These are phyloP conservation scores for Dolomedes plantarius DNA, from an alignment of 2,888 invertebrate species.

Conservation along the genomic window DNA sequence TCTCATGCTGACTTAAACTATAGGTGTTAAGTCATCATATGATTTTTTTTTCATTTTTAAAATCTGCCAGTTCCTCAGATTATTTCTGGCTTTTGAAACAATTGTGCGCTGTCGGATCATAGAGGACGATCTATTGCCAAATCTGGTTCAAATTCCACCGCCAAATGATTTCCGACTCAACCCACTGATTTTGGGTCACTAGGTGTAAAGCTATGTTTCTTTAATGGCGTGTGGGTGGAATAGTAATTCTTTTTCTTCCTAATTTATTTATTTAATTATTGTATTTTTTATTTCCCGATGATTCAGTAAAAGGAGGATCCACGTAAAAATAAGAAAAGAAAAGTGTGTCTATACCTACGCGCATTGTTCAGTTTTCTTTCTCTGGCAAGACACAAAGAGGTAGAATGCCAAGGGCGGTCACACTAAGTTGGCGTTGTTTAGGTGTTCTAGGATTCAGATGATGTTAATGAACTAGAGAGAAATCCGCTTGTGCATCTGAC, in stretches of 20 bases:
- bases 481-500: background rate
- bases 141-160: background rate
- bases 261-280: conserved; percentile 53
- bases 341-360: conserved; percentile 36
- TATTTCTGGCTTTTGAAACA: too few relatives aligned
- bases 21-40: too few relatives aligned
- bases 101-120: too few relatives aligned
- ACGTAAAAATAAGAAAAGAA: conserved; percentile 21
- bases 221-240: conserved; percentile 25
- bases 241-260: conserved; percentile 22
- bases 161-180: conserved; percentile 1
- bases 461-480: conserved; percentile 12
- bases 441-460: background rate
- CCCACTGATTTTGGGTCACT: conserved; percentile 49
- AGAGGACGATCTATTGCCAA: conserved; percentile 24
- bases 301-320: conserved; percentile 32
- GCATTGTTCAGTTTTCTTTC: conserved; percentile 25
- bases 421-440: conserved; percentile 8
- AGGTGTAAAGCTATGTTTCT: conserved; percentile 20
- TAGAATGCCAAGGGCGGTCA: conserved; percentile 67
- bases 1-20: too few relatives aligned
- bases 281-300: conserved; percentile 32
- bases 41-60: too few relatives aligned
- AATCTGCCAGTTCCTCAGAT: too few relatives aligned
- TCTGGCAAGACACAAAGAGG: conserved; percentile 2